Percentiles rank a stretch among this genome's conserved stretches.
Conservation (phyloP, 2,797 vertebrate genomes). For the Columba guinea region DNA sequence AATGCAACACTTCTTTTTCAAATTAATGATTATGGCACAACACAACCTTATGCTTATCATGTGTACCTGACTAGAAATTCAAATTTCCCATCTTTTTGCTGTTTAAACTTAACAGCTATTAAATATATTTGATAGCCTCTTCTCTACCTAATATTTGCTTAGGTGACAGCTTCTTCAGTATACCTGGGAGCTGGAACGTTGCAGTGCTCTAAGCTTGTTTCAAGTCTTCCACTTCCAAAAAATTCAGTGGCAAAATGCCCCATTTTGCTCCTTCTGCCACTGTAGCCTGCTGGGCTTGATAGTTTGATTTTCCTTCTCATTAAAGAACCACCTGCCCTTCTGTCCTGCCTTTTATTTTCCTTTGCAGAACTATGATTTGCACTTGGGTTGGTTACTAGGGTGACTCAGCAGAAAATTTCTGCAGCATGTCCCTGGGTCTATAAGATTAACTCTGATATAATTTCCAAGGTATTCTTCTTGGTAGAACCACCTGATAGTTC, state of each 20-base stretch:
- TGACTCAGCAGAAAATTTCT: slow-evolving; percentile 27
- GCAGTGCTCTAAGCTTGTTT: not conserved
- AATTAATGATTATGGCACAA: slow-evolving; percentile 1
- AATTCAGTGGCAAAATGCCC: not conserved
- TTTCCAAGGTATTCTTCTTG: not conserved
- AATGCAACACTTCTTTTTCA: not conserved
- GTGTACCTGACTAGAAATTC: not conserved
- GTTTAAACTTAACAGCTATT: not conserved
- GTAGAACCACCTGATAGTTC: not conserved
- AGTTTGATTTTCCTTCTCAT: not conserved
- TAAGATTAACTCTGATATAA: not conserved
- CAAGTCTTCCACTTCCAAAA: not conserved
- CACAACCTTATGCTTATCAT: not conserved
- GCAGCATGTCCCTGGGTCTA: not conserved
- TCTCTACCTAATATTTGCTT: not conserved
- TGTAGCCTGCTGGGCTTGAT: not conserved
- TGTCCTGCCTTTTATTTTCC: not conserved
- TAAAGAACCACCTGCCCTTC: not conserved
- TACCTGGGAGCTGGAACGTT: not conserved
- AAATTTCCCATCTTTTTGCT: not conserved
- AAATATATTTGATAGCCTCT: not conserved
- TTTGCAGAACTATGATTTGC: not conserved
- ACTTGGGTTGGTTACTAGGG: not conserved
- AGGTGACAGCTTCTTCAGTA: not conserved
- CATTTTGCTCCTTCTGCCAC: not conserved